Conservation (phyloP, 2,113 vertebrate genomes). For the Datnioides undecimradiatus region DNA sequence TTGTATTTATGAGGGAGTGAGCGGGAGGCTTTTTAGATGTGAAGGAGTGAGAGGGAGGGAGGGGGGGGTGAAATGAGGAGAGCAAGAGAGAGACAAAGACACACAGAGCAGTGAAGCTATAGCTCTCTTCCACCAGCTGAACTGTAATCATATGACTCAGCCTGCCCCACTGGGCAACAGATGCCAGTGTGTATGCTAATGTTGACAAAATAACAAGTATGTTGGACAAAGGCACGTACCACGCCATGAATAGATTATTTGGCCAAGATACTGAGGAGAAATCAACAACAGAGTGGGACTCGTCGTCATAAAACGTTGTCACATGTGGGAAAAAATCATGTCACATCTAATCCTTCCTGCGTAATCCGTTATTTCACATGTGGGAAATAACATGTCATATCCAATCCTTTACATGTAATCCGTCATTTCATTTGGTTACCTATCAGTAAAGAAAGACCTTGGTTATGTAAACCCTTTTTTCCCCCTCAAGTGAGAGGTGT, state of each 20-base stretch:
- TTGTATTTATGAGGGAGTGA: constrained; percentile 26
- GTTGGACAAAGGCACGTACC: constrained; percentile 44
- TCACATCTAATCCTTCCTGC: constrained; percentile 13
- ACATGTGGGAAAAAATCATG: constrained; percentile 4
- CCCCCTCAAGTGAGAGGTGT: neutral
- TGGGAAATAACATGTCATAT: constrained; percentile 1
- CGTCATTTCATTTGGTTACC: constrained; percentile 23
- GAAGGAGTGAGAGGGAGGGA: constrained; percentile 13
- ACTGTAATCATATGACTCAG: constrained; percentile 73
- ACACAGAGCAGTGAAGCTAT: constrained; percentile 37
- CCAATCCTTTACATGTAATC: constrained; percentile 25
- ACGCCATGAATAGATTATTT: constrained; percentile 20
- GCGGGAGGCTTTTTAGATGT: constrained; percentile 30
- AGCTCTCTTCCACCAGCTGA: constrained; percentile 54
- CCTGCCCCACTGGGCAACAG: constrained; percentile 79
- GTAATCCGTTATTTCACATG: constrained; percentile 9
- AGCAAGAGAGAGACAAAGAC: constrained; percentile 35
- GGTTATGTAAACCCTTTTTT: constrained; percentile 43
- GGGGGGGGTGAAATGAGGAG: constrained; percentile 31
- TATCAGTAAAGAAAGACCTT: neutral
- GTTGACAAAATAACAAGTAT: constrained; percentile 60
- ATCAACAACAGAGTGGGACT: neutral
- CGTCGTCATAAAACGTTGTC: neutral
- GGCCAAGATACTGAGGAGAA: neutral
- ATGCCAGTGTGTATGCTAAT: constrained; percentile 74